These are phyloP conservation scores for Plagiodera versicolora DNA, from an alignment of 2,888 invertebrate species.

Conservation along the genomic window DNA sequence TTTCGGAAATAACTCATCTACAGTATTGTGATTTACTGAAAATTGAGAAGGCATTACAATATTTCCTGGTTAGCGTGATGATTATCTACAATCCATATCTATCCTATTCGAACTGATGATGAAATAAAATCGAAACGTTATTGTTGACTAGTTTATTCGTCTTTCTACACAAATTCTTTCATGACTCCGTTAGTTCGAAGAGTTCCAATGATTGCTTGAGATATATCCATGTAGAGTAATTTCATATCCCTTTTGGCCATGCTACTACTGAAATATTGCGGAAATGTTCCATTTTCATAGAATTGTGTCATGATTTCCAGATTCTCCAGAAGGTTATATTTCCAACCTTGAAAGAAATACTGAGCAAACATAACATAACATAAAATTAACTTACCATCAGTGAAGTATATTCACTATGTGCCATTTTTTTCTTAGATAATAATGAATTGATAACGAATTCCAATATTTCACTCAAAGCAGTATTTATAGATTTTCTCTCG, in stretches of 20 bases:
- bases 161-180: not conserved
- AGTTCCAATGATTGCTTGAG: not conserved
- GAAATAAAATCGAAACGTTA: no score
- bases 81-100: no score
- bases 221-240: not conserved
- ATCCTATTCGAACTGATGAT: no score
- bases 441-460: constrained; percentile 9
- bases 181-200: not conserved
- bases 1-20: no score
- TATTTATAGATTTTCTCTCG: constrained; percentile 13
- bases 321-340: not conserved
- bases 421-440: not conserved
- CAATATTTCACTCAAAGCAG: constrained; percentile 6
- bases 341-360: not conserved
- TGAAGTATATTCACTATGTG: not conserved
- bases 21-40: no score
- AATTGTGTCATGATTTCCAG: not conserved
- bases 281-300: not conserved
- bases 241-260: not conserved
- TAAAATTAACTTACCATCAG: not conserved
- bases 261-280: not conserved
- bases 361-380: not conserved
- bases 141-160: no score
- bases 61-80: no score
- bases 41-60: no score